phyloP scores from a whole-genome alignment of 2,113 vertebrate species.

The Oncorhynchus masou region DNA sequence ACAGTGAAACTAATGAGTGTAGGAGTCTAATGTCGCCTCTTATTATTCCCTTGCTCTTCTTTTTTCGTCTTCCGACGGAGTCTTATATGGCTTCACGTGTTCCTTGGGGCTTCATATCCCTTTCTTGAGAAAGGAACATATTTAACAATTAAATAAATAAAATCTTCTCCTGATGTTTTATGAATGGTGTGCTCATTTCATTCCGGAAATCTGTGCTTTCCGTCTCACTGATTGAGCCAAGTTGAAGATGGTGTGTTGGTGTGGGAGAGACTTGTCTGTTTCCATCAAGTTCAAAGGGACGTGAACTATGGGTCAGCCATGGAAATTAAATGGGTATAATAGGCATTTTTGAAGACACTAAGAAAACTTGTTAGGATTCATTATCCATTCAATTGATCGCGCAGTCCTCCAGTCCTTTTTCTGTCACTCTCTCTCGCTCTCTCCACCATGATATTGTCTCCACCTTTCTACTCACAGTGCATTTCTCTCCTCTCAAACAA shows the following conservation, averaged over 20 bases:
- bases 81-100: constrained; percentile 27
- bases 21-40: not conserved
- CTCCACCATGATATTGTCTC: constrained; percentile 9
- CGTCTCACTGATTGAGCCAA: constrained; percentile 1
- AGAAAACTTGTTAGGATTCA: no score
- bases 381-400: no score
- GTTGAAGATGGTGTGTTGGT: constrained; percentile 6
- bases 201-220: not conserved
- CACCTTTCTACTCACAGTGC: constrained; percentile 7
- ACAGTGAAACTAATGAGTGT: no score
- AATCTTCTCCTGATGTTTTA: constrained; percentile 66
- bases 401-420: not conserved
- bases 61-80: constrained; percentile 35
- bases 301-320: no score
- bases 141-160: constrained; percentile 66
- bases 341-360: no score
- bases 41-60: constrained; percentile 8
- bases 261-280: no score
- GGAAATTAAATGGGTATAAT: no score
- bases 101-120: constrained; percentile 36
- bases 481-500: constrained; percentile 5
- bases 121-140: constrained; percentile 41
- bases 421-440: not conserved
- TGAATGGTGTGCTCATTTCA: constrained; percentile 42
- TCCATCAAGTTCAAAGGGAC: no score